These are phyloP conservation scores for Allophyes oxyacanthae DNA, from an alignment of 2,888 invertebrate species.

Conservation along the genomic window DNA sequence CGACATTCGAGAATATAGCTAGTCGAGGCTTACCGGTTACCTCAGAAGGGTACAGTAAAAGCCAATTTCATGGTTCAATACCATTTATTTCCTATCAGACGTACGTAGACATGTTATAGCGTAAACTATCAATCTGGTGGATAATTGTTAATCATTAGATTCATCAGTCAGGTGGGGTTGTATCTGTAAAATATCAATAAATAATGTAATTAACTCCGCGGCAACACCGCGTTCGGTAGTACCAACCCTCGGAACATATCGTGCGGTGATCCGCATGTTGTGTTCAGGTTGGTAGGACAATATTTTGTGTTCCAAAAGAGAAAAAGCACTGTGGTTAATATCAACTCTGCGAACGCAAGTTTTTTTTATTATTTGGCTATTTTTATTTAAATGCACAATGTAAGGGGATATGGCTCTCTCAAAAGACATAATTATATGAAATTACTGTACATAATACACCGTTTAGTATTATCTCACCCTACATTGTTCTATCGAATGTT, in stretches of 20 bases:
- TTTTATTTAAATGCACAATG: too few species aligned
- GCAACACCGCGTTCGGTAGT: slow-evolving; percentile 49
- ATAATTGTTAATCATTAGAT: slow-evolving; percentile 58
- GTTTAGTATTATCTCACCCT: too few species aligned
- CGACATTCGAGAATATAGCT: not conserved
- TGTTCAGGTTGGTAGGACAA: slow-evolving; percentile 26
- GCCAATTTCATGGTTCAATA: slow-evolving; percentile 20
- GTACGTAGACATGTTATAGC: not conserved
- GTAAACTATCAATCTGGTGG: slow-evolving; percentile 26
- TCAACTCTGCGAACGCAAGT: slow-evolving; percentile 25
- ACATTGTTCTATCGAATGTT: too few species aligned
- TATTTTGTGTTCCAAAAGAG: slow-evolving; percentile 24
- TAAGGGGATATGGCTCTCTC: too few species aligned
- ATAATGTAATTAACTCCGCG: slow-evolving; percentile 55
- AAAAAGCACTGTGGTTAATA: slow-evolving; percentile 18
- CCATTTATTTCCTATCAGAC: slow-evolving; percentile 10
- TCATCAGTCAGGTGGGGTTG: slow-evolving; percentile 50
- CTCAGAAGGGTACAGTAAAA: slow-evolving; percentile 7
- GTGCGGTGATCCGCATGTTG: slow-evolving; percentile 36
- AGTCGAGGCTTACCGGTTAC: not conserved
- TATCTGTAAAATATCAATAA: slow-evolving; percentile 57
- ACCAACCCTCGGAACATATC: slow-evolving; percentile 47
- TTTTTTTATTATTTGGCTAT: too few species aligned
- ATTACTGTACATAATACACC: too few species aligned
- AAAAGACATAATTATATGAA: too few species aligned